Evolutionary conservation across 2,113 vertebrate genomes (phyloP).

Genomic region (Lophius piscatorius): DNA sequence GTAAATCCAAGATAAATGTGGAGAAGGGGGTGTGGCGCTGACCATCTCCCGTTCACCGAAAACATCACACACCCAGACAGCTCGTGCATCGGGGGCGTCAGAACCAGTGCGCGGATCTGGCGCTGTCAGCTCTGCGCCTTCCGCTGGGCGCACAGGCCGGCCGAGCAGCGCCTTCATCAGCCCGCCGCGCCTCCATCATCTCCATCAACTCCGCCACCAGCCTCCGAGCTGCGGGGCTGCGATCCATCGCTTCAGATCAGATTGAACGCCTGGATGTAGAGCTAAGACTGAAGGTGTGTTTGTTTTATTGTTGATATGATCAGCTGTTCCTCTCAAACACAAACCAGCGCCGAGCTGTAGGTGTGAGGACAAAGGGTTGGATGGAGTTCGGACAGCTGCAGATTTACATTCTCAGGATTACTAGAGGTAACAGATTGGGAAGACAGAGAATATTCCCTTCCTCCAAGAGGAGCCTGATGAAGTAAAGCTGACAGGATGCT

Average conservation of each 20-base stretch:
- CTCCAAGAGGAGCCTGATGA: neutral
- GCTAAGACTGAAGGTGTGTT: constrained; percentile 34
- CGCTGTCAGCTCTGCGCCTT: constrained; percentile 15
- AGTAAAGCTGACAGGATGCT: constrained; percentile 11
- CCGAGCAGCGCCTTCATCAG: neutral
- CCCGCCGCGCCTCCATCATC: constrained; percentile 3
- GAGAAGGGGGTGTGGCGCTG: constrained; percentile 59
- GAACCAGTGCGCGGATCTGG: neutral
- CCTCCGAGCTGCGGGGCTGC: constrained; percentile 18
- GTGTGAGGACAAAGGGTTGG: constrained; percentile 47
- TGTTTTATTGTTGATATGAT: neutral
- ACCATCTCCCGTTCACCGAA: constrained; percentile 46
- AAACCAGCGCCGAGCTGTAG: constrained; percentile 11
- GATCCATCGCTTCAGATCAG: constrained; percentile 32
- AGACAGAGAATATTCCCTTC: neutral
- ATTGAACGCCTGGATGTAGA: constrained; percentile 19
- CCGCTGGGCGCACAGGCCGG: constrained; percentile 13
- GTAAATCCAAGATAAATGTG: constrained; percentile 15
- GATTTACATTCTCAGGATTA: constrained; percentile 4
- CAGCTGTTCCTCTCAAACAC: constrained; percentile 45
- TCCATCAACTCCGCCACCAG: constrained; percentile 31
- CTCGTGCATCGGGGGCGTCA: constrained; percentile 19
- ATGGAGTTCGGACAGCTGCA: constrained; percentile 5
- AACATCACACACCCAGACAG: constrained; percentile 41
- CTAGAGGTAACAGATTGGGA: neutral